Base-by-base conservation (phyloP, 1,140 invertebrate genomes). In the Nymphalis io region DNA sequence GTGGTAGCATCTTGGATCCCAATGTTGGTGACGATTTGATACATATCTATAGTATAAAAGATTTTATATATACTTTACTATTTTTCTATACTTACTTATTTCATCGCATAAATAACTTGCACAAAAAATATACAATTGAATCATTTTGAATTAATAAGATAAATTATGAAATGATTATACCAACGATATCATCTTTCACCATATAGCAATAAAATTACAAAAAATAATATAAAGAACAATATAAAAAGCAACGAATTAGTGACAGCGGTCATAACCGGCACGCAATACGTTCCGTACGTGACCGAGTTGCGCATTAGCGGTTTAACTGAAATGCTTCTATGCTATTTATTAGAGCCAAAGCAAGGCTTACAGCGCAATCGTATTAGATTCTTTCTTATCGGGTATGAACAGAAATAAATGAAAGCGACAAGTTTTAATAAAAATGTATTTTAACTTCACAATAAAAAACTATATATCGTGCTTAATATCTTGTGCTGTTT, bases 281-380 rank as follows among this genome's bases (percentile, higher is more conserved):
- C 67, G 67, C 60, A 57, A 57, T 33, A 58, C 18, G 51, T 61
- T 44, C 46, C 21, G 60, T 69, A 69, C 67, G 67, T 69, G 67
- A 57, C 53, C 67, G 18, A 21, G 15, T 27, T 27, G 60, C 51
- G 38, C 60, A 62, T 62, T 69, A 69, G 59, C 67, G 53, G 60
- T 51, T 69, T 61, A 61, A 51, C 62, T 55, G 18, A 13, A 64
- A 51, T 57, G 62, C 62, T 55, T 64, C 18, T 39, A n/a, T 16
- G 38, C 48, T 63, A 64, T 64, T 64, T 61, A 46, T 60, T 62
- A 62, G n/a, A 62, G 27, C 46, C 27, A 16, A 39, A 55, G 20
- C 46, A 48, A 39, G 48, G 39, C 51, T 40, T 64, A 64, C 62
- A 23, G 38, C 27, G 38, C 48, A 55, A 23, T 57, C 16, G n/a